A percentile compares a stretch with the other conserved stretches of the same genome.
phyloP scores from a whole-genome alignment of 2,888 invertebrate species.

The Leptogaster cylindrica region DNA sequence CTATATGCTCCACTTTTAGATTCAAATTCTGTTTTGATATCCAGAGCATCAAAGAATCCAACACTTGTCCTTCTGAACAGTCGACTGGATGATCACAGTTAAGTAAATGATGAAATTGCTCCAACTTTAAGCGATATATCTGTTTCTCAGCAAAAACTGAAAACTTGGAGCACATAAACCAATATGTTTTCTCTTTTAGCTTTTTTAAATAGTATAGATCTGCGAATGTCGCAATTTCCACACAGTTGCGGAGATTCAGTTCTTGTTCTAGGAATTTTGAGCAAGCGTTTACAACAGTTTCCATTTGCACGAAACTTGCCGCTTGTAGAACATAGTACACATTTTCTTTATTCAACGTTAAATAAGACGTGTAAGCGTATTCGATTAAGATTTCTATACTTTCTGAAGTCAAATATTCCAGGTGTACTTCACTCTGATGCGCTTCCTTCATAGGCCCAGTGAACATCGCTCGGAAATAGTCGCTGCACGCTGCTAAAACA shows the following conservation, averaged over 20 bases:
- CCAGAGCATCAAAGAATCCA: slow-evolving; percentile 69
- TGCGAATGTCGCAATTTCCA: slow-evolving; percentile 73
- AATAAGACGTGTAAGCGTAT: slow-evolving; percentile 72
- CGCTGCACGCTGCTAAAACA: slow-evolving; percentile 74
- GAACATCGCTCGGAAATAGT: slow-evolving; percentile 79
- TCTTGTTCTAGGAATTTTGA: slow-evolving; percentile 71
- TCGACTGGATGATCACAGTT: slow-evolving; percentile 73
- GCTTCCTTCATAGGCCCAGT: slow-evolving; percentile 73
- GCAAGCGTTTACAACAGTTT: slow-evolving; percentile 71
- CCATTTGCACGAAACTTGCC: slow-evolving; percentile 71
- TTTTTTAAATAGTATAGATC: slow-evolving; percentile 71
- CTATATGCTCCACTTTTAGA: slow-evolving; percentile 47
- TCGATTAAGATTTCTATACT: slow-evolving; percentile 71
- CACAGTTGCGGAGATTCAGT: slow-evolving; percentile 73
- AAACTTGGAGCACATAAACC: slow-evolving; percentile 71
- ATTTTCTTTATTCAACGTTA: slow-evolving; percentile 68
- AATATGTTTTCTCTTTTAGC: slow-evolving; percentile 68
- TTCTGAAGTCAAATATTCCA: slow-evolving; percentile 71
- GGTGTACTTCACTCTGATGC: slow-evolving; percentile 68
- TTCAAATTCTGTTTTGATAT: slow-evolving; percentile 55
- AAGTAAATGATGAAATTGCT: slow-evolving; percentile 69
- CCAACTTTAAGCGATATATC: slow-evolving; percentile 67
- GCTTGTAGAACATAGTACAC: slow-evolving; percentile 73
- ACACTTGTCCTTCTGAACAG: slow-evolving; percentile 69
- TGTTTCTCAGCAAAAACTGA: slow-evolving; percentile 68